Evolutionary conservation across 2,797 vertebrate species (phyloP).

Genomic region (Strix occidentalis): DNA sequence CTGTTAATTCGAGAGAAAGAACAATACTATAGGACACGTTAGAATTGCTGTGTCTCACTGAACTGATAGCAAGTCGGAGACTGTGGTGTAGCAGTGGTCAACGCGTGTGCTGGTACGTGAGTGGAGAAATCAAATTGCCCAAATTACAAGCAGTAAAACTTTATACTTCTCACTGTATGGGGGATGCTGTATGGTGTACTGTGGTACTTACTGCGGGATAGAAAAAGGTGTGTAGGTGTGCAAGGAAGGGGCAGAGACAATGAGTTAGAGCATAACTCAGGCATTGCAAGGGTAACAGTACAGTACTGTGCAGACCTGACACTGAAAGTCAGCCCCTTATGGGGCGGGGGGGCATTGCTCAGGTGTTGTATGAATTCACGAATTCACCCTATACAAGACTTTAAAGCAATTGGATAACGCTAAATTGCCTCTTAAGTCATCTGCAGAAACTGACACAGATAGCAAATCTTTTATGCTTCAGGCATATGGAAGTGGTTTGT

Average conservation of each 20-base stretch:
- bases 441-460: slow-evolving; percentile 42
- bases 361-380: slow-evolving; percentile 5
- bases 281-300: neutral
- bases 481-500: slow-evolving; percentile 62
- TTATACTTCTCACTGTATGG: neutral
- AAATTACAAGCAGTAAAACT: neutral
- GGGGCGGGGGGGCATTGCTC: neutral
- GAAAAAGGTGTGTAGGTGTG: neutral
- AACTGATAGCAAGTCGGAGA: neutral
- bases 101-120: neutral
- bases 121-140: neutral
- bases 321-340: neutral
- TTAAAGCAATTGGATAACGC: slow-evolving; percentile 30
- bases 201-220: neutral
- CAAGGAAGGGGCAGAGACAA: neutral
- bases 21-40: rapidly evolving
- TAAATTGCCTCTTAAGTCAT: slow-evolving; percentile 42
- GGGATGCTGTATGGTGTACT: neutral
- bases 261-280: neutral
- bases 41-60: neutral
- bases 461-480: slow-evolving; percentile 54
- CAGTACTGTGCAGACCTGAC: neutral
- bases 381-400: neutral
- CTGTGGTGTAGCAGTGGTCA: neutral
- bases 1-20: neutral